phyloP scores from a whole-genome alignment of 2,113 vertebrate species.

The Brienomyrus longianalis region DNA sequence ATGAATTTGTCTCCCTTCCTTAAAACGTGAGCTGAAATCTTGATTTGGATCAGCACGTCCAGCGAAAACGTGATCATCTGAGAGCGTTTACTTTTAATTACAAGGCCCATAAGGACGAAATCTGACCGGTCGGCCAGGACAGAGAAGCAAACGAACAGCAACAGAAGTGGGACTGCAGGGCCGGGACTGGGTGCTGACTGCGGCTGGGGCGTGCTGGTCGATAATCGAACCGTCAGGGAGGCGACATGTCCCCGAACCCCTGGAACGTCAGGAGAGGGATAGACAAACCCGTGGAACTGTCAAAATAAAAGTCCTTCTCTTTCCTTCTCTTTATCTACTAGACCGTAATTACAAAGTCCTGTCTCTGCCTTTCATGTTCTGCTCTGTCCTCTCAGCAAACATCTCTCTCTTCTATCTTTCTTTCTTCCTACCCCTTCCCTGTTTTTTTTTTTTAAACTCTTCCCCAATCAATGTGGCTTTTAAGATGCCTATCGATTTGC shows the following conservation, averaged over 20 bases:
- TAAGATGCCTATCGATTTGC: constrained; percentile 77
- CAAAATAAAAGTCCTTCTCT: constrained; percentile 37
- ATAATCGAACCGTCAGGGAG: neutral
- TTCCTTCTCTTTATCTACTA: constrained; percentile 31
- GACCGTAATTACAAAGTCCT: constrained; percentile 32
- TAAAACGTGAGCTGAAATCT: neutral
- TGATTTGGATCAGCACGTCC: neutral
- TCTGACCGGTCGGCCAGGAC: neutral
- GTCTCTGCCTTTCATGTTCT: constrained; percentile 31
- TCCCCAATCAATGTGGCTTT: constrained; percentile 75
- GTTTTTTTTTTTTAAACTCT: constrained; percentile 53
- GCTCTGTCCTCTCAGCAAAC: constrained; percentile 44
- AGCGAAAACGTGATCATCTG: neutral
- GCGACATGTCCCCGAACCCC: neutral
- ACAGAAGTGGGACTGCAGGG: neutral
- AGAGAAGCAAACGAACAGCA: neutral
- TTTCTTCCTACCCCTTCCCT: constrained; percentile 39
- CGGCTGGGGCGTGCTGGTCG: neutral
- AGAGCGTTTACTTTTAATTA: neutral
- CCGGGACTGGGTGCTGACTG: neutral
- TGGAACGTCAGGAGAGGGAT: neutral
- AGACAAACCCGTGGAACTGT: neutral
- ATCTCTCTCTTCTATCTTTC: constrained; percentile 54
- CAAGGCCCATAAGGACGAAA: neutral
- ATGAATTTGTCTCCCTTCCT: neutral